Evolutionary conservation across 2,797 vertebrate species (phyloP).

Genomic region (Parauchenoglanis punctatus): DNA sequence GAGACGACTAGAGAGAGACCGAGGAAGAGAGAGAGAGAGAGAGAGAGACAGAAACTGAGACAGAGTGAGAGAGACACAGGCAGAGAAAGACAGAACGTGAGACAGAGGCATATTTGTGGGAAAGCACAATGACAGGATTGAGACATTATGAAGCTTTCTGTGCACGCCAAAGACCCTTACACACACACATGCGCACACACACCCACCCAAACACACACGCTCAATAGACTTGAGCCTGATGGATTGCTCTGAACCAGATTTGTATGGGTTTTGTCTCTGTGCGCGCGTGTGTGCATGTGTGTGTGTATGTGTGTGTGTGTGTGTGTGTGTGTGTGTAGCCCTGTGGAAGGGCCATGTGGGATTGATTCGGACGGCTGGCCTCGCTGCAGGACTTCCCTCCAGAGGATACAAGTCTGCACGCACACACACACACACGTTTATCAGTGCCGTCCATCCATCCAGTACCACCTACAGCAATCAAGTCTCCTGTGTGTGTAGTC

Average conservation of each 20-base stretch:
- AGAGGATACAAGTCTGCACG: slow-evolving; percentile 11
- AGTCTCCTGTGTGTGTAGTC: background rate
- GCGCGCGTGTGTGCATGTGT: slow-evolving; percentile 51
- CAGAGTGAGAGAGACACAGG: background rate
- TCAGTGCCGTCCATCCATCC: slow-evolving; percentile 38
- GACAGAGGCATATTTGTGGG: slow-evolving; percentile 17
- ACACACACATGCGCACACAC: slow-evolving; percentile 36
- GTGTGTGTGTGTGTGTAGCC: slow-evolving; percentile 54
- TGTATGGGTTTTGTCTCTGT: slow-evolving; percentile 33
- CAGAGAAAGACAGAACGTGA: background rate
- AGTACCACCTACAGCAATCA: background rate
- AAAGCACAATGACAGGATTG: slow-evolving; percentile 65
- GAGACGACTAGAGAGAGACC: background rate
- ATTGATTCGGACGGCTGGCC: slow-evolving; percentile 46
- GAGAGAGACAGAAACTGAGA: background rate
- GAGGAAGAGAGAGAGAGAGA: background rate
- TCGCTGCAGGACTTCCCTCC: slow-evolving; percentile 39
- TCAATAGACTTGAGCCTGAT: slow-evolving; percentile 13
- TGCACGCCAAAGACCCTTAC: slow-evolving; percentile 60
- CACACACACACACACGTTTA: slow-evolving; percentile 27
- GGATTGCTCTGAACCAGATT: slow-evolving; percentile 29
- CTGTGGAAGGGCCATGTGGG: slow-evolving; percentile 45
- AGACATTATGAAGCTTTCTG: slow-evolving; percentile 68
- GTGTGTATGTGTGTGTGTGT: slow-evolving; percentile 58
- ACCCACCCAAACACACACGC: slow-evolving; percentile 26